Base-by-base conservation (phyloP, 2,888 invertebrate species). In the Coremacera marginata region DNA sequence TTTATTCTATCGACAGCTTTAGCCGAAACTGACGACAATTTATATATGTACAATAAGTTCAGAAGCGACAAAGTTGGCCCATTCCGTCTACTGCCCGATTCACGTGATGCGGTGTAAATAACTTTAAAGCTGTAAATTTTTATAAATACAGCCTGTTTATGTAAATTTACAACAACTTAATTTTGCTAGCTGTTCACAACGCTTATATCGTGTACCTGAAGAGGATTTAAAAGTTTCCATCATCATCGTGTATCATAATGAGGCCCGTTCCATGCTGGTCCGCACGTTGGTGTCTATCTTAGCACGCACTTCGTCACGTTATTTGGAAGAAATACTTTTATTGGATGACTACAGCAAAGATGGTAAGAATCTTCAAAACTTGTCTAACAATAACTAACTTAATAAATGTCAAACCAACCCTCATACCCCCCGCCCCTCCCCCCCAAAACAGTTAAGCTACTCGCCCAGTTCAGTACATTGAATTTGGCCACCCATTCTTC, bases 321-420 rank as follows among this genome's bases (percentile, higher is more conserved):
- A 86, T 78, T 79, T 88, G 51, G 80, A 86, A 16, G 88, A 89
- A 81, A 82, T 88, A 1, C 85, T 89, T 67, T 57, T 89, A 75
- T 83, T 89, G 74, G 88, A 88, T 79, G 88, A 89, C 73, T 82
- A 75, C 76, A 89, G 87, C 77, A 80, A 82, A 9, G 86, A 88
- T 81, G 84, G 88, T 88, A 76, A 82, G 83, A 55, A 52, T 8
- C 19, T 37, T 19, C 16, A 49, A 57, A 77, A 72, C 16, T 37
- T 27, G 27, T 65, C 63, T 34, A 65, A 19, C 63, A 27, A 34
- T 25, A 14, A 31, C 19, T 27, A 65, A 34, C 19, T 65, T 31
- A 34, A 27, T 27, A 27, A 27, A 14, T 60, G 25, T 60, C 4
- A 16, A 25, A 60, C 27, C 2, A 11, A 5, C 25, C 34, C 14